Evolutionary conservation across 2,888 invertebrate species (phyloP), one percentile per base, ranked within the genome.

Genomic region (Penaeus monodon): DNA sequence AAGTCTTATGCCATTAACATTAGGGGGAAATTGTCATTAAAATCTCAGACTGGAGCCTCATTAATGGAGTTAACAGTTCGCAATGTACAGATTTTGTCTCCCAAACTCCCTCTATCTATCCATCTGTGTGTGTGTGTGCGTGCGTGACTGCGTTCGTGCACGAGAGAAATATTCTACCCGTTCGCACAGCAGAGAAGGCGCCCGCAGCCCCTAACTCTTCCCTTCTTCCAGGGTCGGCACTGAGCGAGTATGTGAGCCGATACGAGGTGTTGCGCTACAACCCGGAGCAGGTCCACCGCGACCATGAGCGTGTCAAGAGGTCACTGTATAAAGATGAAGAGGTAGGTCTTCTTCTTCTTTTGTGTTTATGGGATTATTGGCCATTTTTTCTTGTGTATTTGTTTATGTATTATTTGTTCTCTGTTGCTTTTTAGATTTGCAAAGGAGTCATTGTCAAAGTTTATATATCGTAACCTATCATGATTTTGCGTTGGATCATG

Each of bases 231-330:
- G 80, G 84, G 64, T 84, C 82, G 63, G 74, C 73, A 38, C 87
- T 89, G 82, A 89, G 87, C 65, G 89, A 89, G 85, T 89, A 85
- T 77, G 88, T 89, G 84, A 86, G 85, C 68, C 86, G 81, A 73
- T 89, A 87, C 70, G 86, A 86, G 81, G 86, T 86, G 33, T 73
- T 89, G 81, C 78, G 85, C n/a, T 89, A 89, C 78, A 83, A 88
- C 76, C 64, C 86, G 22, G 57, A 77, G 6, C 66, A 63, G 20
- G 87, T 89, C 20, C 88, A 89, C 84, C 76, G 80, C 44, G 84
- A 82, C 63, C 89, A 89, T 49, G 49, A 86, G 74, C 79, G 88
- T 8, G 80, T 88, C 74, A 86, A 84, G 79, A 44, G 88, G 49
- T 86, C 88, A 10, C 86, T 88, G 22, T 49, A 84, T 68, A 64